A percentile compares a stretch with the other conserved stretches of the same genome.
Conservation (phyloP, 2,113 vertebrate genomes). For the Lophura nycthemera region DNA sequence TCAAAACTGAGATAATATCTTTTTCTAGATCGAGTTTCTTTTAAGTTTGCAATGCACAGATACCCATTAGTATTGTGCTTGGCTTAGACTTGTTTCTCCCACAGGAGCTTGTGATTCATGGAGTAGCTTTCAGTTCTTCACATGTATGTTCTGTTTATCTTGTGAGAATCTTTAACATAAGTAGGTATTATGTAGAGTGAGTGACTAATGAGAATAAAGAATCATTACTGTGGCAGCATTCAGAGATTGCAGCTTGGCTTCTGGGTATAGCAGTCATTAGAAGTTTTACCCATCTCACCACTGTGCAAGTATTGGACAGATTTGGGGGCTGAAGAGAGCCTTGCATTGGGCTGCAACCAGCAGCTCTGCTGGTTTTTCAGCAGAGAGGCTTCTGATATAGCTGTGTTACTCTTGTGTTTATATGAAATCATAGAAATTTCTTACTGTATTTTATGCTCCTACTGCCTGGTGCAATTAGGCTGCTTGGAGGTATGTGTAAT, state of each 20-base stretch:
- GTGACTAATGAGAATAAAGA: background rate
- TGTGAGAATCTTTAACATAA: background rate
- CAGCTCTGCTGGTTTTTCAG: background rate
- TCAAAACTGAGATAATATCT: background rate
- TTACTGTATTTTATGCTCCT: fast-evolving
- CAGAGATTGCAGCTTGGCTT: background rate
- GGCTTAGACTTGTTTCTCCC: background rate
- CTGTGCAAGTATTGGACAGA: background rate
- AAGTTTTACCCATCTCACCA: background rate
- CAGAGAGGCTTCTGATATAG: background rate
- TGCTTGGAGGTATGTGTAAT: background rate
- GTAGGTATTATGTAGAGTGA: background rate
- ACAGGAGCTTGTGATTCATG: background rate
- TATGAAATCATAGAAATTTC: background rate
- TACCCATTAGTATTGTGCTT: background rate
- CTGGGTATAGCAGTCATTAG: background rate
- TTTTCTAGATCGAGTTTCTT: background rate
- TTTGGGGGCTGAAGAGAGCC: background rate
- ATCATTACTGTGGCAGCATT: background rate
- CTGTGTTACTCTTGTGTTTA: background rate
- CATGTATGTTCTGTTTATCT: fast-evolving
- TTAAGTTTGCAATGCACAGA: background rate
- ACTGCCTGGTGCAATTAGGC: background rate
- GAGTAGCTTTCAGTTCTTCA: background rate
- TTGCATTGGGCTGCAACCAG: fast-evolving